Percentiles rank a stretch among this genome's conserved stretches.
phyloP scores from a whole-genome alignment of 2,888 invertebrate species.

The Cataglyphis rosenhaueri region DNA sequence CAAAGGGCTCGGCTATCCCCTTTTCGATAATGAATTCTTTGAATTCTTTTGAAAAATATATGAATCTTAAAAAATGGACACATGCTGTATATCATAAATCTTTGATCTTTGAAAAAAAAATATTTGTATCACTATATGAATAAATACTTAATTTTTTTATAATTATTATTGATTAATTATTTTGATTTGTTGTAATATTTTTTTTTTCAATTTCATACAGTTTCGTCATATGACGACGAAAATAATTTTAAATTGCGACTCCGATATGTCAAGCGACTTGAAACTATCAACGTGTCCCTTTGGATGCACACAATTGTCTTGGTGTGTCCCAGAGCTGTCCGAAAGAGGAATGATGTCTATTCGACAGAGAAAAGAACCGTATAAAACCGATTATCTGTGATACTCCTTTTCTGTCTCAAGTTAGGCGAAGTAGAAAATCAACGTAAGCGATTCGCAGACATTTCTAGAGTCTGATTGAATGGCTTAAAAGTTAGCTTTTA shows the following conservation, averaged over 20 bases:
- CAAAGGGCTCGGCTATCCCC: background rate
- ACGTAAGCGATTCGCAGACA: background rate
- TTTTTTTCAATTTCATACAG: background rate
- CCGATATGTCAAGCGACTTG: background rate
- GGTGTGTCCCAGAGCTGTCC: background rate
- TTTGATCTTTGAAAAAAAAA: background rate
- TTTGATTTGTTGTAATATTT: background rate
- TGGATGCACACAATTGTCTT: background rate
- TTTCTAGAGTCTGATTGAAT: background rate
- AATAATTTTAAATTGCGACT: background rate
- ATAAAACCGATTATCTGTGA: slow-evolving; percentile 12
- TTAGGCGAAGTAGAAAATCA: background rate
- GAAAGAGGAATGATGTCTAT: background rate
- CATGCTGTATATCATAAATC: background rate
- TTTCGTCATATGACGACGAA: background rate
- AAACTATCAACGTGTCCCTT: background rate
- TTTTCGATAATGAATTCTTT: background rate
- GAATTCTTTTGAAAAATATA: background rate
- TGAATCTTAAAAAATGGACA: background rate
- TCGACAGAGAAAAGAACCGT: background rate
- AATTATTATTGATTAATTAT: background rate
- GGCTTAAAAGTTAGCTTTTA: background rate
- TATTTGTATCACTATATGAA: background rate
- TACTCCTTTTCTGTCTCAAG: background rate
- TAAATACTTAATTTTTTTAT: background rate